A percentile compares a stretch with the other conserved stretches of the same genome.
Evolutionary conservation across 2,797 vertebrate genomes (phyloP).

Genomic region (Spea hammondii): DNA sequence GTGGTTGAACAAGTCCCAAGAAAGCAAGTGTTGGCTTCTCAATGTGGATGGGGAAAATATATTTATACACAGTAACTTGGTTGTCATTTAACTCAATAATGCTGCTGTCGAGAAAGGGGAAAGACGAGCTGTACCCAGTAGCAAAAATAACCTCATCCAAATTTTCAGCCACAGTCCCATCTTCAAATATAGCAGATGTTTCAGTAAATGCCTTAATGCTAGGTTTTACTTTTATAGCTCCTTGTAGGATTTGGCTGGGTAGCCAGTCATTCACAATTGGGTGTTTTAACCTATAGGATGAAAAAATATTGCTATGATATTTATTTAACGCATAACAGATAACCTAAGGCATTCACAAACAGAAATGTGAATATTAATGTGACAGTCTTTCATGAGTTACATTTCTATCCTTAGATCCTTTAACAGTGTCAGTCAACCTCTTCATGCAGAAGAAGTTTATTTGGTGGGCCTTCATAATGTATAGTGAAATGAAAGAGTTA

Average conservation of each 20-base stretch:
- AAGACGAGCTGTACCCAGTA: conserved; percentile 71
- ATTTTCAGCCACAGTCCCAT: conserved; percentile 65
- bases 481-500: too few species aligned
- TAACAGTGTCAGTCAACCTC: too few species aligned
- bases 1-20: conserved; percentile 69
- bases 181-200: conserved; percentile 69
- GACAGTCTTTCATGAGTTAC: too few species aligned
- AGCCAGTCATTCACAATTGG: conserved; percentile 74
- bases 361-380: too few species aligned
- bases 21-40: conserved; percentile 68
- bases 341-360: too few species aligned
- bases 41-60: conserved; percentile 68
- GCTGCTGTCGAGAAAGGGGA: conserved; percentile 71
- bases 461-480: too few species aligned
- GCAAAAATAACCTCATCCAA: conserved; percentile 75
- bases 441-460: too few species aligned
- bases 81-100: conserved; percentile 63
- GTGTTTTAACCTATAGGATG: conserved; percentile 50
- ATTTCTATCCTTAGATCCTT: too few species aligned
- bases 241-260: conserved; percentile 69
- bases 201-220: conserved; percentile 69
- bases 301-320: too few species aligned
- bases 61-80: conserved; percentile 69
- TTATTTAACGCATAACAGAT: too few species aligned
- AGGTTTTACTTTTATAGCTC: conserved; percentile 68